A percentile compares a stretch with the other conserved stretches of the same genome.
Evolutionary conservation across 2,797 vertebrate genomes (phyloP).

Genomic region (Gallirallus australis): DNA sequence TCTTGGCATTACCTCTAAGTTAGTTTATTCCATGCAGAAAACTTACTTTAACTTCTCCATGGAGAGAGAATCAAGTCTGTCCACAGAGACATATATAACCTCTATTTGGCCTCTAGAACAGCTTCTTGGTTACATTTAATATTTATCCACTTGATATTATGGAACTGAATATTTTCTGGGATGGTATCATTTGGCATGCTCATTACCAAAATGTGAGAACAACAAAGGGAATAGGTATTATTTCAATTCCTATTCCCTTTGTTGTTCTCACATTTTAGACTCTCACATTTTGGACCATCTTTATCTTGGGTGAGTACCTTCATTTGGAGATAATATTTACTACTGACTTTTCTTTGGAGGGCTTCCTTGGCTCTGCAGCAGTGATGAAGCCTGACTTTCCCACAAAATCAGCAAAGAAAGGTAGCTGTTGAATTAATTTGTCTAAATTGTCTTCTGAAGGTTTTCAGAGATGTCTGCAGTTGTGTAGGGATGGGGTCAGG

Average conservation of each 20-base stretch:
- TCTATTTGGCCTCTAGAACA: background rate
- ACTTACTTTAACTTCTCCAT: background rate
- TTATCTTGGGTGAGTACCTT: background rate
- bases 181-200: background rate
- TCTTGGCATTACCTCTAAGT: background rate
- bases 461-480: background rate
- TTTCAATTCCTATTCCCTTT: background rate
- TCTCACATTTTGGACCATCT: background rate
- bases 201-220: background rate
- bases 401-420: background rate
- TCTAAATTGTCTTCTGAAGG: background rate
- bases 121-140: background rate
- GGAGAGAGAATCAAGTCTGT: background rate
- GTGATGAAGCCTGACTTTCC: background rate
- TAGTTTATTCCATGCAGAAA: background rate
- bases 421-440: background rate
- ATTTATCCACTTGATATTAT: background rate
- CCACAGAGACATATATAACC: background rate
- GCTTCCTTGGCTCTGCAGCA: background rate
- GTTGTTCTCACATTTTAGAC: background rate
- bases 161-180: background rate
- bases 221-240: background rate
- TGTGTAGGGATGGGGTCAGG: too few relatives aligned
- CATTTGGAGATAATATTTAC: background rate
- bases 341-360: background rate